Percentiles rank a stretch among this genome's conserved stretches.
phyloP scores from a whole-genome alignment of 2,113 vertebrate species.

The Natator depressus region DNA sequence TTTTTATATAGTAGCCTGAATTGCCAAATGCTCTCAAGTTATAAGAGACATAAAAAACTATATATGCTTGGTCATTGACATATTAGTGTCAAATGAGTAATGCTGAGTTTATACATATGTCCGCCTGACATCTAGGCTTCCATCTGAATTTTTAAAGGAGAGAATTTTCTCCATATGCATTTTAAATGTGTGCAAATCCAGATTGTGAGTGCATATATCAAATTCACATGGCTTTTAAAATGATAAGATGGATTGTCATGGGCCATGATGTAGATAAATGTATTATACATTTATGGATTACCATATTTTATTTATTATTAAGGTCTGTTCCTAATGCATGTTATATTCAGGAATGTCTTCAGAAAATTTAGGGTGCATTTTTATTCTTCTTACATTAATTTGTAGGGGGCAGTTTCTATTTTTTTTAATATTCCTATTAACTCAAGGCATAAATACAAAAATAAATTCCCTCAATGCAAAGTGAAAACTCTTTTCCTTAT shows the following conservation, averaged over 20 bases:
- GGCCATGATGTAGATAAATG: neutral
- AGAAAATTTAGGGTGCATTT: neutral
- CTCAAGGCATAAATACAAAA: neutral
- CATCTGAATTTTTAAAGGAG: neutral
- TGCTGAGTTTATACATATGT: neutral
- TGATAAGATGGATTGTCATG: neutral
- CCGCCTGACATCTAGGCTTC: neutral
- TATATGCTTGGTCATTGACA: neutral
- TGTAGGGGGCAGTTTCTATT: neutral
- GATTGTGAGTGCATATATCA: neutral
- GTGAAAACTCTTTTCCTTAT: neutral
- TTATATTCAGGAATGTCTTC: neutral
- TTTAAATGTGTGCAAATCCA: neutral
- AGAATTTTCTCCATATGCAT: neutral
- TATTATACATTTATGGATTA: neutral
- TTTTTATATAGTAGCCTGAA: neutral
- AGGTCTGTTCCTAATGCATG: neutral
- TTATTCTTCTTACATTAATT: neutral
- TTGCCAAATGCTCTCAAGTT: neutral
- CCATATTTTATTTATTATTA: constrained; percentile 5
- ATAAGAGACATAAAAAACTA: neutral
- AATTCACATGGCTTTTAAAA: neutral
- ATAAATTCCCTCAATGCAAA: neutral
- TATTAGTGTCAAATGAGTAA: neutral
- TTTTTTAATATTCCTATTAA: neutral